Conservation (phyloP, 1,140 invertebrate genomes). For the Leptoteleia sp. region DNA sequence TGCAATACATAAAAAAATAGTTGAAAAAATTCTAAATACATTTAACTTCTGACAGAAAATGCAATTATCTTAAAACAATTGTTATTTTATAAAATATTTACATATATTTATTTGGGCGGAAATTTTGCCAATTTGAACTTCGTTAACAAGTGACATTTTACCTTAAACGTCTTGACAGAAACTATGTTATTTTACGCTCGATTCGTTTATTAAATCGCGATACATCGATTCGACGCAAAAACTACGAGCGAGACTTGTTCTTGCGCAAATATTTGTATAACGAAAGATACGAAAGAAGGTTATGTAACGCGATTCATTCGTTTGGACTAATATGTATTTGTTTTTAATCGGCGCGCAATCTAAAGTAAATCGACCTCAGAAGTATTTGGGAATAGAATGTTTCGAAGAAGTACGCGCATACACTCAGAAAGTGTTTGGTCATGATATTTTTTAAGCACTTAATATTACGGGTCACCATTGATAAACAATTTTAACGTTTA, state of each 20-base stretch:
- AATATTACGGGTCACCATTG: too few relatives aligned
- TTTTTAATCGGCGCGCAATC: constrained; percentile 18
- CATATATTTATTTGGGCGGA: too few relatives aligned
- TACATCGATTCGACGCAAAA: constrained; percentile 24
- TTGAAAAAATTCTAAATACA: too few relatives aligned
- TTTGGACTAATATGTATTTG: constrained; percentile 33
- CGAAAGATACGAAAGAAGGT: constrained; percentile 22
- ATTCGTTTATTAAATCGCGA: constrained; percentile 33
- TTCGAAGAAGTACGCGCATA: constrained; percentile 10
- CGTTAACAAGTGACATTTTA: too few relatives aligned
- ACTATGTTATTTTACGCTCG: constrained; percentile 21
- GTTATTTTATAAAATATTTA: too few relatives aligned
- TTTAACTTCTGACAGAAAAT: too few relatives aligned
- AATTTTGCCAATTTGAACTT: too few relatives aligned
- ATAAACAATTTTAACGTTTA: too few relatives aligned
- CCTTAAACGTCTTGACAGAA: constrained; percentile 13
- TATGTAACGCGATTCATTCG: constrained; percentile 43
- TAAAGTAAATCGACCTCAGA: constrained; percentile 16
- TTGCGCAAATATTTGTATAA: constrained; percentile 38
- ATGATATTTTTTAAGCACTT: too few relatives aligned
- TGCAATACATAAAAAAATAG: too few relatives aligned
- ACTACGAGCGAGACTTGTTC: constrained; percentile 12
- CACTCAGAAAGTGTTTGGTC: too few relatives aligned
- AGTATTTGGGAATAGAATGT: constrained; percentile 16
- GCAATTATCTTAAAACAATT: too few relatives aligned